Base-by-base conservation (phyloP, 1,140 invertebrate genomes). In the Tribolium castaneum region DNA sequence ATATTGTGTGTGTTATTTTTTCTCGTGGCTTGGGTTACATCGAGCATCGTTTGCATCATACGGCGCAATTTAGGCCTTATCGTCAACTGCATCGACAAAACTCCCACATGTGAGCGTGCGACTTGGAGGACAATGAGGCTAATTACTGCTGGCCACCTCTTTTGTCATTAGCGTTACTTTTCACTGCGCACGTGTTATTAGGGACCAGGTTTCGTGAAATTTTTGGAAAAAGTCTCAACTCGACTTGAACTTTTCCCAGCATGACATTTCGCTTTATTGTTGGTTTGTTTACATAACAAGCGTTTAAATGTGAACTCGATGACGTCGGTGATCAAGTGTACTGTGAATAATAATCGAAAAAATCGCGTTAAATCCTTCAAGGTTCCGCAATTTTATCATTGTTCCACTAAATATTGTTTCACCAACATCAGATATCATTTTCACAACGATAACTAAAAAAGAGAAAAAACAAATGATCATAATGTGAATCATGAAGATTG, bases 91-190 rank as follows among this genome's bases (percentile, higher is more conserved):
- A 66, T 66, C 59, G 10, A 66, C 25, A 35, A 35, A 66, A 66
- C 59, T 66, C 59, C 59, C 59, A 66, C 59, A 66, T 66, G 59
- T 66, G 59, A 66, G 59, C 59, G 59, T 66, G 59, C 59, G 59
- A 66, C 59, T 30, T 7, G 30, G 59, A 66, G 59, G 59, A 66
- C 59, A 66, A 66, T 66, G 30, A 66, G 30, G 59, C 25, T 66
- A 66, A 66, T 66, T 66, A 66, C 59, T 30, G 59, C 34, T 30
- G 59, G 59, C 59, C 45, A 66, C 59, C 30, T 66, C 59, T 30
- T n/a, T 66, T 66, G 59, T 62, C 22, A 25, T 62, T 62, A 56
- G 7, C 52, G 52, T 12, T 16, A 12, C 52, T 12, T 16, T 16
- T 13, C 52, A 19, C 16, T 16, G 7, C 9, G 52, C 52, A 56